Evolutionary conservation across 2,797 vertebrate genomes (phyloP).

Genomic region (Pangasius larnaudii): DNA sequence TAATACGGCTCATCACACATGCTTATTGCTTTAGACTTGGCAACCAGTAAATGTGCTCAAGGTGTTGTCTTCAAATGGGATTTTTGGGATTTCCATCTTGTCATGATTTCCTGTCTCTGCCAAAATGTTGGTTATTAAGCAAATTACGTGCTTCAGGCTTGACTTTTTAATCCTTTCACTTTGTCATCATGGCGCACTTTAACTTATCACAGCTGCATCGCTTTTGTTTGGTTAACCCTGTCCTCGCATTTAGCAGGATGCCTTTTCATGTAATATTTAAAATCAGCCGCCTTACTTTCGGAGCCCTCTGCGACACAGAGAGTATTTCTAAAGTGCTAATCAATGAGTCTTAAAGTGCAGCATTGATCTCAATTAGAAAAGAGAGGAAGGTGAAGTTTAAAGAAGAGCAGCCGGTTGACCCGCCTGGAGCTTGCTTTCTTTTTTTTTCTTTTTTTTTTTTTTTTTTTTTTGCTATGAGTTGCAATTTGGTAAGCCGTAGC

Average conservation of each 20-base stretch:
- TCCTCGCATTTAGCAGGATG: slow-evolving; percentile 34
- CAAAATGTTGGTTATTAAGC: slow-evolving; percentile 81
- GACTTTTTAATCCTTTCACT: slow-evolving; percentile 71
- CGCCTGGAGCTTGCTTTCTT: neutral
- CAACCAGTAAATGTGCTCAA: slow-evolving; percentile 72
- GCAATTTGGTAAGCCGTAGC: slow-evolving; percentile 28
- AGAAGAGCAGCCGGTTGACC: slow-evolving; percentile 72
- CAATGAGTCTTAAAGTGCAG: slow-evolving; percentile 90
- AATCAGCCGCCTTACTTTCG: slow-evolving; percentile 80
- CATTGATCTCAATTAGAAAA: slow-evolving; percentile 87
- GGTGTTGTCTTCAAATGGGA: slow-evolving; percentile 80
- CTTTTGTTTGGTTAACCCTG: slow-evolving; percentile 66
- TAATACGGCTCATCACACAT: slow-evolving; percentile 71
- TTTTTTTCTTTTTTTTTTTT: neutral
- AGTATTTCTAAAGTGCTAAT: slow-evolving; percentile 89
- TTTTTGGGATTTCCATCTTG: slow-evolving; percentile 74
- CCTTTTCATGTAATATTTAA: slow-evolving; percentile 67
- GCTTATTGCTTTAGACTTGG: slow-evolving; percentile 73
- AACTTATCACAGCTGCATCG: slow-evolving; percentile 69
- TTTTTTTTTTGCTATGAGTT: neutral
- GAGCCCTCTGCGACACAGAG: slow-evolving; percentile 80
- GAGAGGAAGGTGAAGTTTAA: slow-evolving; percentile 73
- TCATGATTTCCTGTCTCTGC: slow-evolving; percentile 70
- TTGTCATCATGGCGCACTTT: slow-evolving; percentile 59
- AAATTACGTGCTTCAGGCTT: slow-evolving; percentile 79